Conservation (phyloP, 2,113 vertebrate species). For the Hassar affinis region DNA sequence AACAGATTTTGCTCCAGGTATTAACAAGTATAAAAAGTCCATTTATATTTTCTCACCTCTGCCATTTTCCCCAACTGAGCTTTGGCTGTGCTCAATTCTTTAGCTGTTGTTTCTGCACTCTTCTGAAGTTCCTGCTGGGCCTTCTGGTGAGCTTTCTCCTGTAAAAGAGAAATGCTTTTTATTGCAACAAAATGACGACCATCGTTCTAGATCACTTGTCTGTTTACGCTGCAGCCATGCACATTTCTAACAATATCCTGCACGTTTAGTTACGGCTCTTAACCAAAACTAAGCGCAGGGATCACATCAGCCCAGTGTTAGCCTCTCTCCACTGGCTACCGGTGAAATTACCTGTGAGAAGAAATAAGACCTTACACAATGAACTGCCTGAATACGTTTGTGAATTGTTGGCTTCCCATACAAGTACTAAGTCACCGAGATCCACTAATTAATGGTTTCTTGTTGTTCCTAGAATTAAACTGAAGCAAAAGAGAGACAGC, state of each 20-base stretch:
- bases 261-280: neutral
- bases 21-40: neutral
- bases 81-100: constrained; percentile 79
- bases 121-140: constrained; percentile 80
- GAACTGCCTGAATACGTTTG: no score
- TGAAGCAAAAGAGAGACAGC: no score
- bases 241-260: neutral
- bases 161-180: constrained; percentile 1
- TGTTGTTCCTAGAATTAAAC: no score
- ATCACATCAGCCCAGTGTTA: no score
- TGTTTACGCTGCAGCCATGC: neutral
- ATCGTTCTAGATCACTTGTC: neutral
- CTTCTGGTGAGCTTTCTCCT: constrained; percentile 88
- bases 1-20: neutral
- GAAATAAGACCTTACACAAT: no score
- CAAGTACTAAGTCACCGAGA: no score
- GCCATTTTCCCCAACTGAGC: constrained; percentile 79
- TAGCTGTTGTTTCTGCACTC: constrained; percentile 74
- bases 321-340: no score
- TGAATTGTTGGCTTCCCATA: no score
- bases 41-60: constrained; percentile 71
- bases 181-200: neutral
- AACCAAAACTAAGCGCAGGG: no score
- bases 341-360: no score
- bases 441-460: no score